A percentile compares a stretch with the other conserved stretches of the same genome.
These are phyloP conservation scores for Caenorhabditis sp. DNA, from an alignment of 2,888 invertebrate genomes.

Conservation along the genomic window DNA sequence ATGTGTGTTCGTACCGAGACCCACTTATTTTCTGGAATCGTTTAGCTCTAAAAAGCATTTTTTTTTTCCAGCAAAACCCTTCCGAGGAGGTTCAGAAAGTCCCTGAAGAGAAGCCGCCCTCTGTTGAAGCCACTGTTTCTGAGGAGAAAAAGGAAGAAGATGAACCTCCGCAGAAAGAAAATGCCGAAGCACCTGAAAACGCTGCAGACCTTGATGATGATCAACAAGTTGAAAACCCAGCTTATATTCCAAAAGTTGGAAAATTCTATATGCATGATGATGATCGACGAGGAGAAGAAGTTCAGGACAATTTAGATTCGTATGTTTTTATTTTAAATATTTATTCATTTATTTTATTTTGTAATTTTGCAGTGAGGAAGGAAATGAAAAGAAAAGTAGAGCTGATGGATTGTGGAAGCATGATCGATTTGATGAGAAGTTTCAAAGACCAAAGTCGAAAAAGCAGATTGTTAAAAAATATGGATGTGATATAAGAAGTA, in stretches of 20 bases:
- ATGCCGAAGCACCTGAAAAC: not conserved
- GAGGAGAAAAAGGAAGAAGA: conserved; percentile 6
- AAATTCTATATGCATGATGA: conserved; percentile 46
- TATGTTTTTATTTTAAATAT: conserved; percentile 5
- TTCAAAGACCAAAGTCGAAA: conserved; percentile 39
- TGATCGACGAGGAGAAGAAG: conserved; percentile 17
- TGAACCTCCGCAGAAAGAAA: not conserved
- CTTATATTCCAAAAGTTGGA: conserved; percentile 40
- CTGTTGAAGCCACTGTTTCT: not conserved
- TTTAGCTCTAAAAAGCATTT: too few relatives aligned
- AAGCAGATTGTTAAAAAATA: conserved; percentile 42
- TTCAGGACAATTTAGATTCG: conserved; percentile 8
- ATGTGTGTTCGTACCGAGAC: too few relatives aligned
- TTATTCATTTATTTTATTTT: conserved; percentile 1
- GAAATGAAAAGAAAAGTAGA: conserved; percentile 22
- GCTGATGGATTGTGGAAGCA: conserved; percentile 42
- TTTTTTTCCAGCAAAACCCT: not conserved
- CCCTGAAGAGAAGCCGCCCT: not conserved
- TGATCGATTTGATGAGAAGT: conserved; percentile 43
- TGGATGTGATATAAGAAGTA: conserved; percentile 38
- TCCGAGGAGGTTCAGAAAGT: not conserved
- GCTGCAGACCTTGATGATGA: conserved; percentile 31
- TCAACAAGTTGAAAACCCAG: conserved; percentile 42
- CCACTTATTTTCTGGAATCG: too few relatives aligned
- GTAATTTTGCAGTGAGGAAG: conserved; percentile 14